These are phyloP conservation scores for Malthinus flaveolus DNA, from an alignment of 2,888 invertebrate genomes.

Conservation along the genomic window DNA sequence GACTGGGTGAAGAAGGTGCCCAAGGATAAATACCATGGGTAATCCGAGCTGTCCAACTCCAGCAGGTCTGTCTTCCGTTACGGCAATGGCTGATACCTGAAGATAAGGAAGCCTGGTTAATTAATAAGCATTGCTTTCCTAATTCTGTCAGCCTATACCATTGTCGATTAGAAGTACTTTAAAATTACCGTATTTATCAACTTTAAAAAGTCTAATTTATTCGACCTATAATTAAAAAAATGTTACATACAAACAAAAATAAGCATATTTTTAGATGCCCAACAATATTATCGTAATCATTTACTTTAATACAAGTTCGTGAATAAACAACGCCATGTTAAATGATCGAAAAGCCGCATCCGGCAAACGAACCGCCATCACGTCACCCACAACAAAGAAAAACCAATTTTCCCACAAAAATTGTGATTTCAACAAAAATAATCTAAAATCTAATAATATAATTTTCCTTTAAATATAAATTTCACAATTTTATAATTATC, in stretches of 20 bases:
- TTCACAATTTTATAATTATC: conserved; percentile 1
- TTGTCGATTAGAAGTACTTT: conserved; percentile 39
- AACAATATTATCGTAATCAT: no score
- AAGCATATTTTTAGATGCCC: no score
- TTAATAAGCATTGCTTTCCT: conserved; percentile 52
- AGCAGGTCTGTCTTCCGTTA: conserved; percentile 33
- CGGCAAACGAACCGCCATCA: not conserved
- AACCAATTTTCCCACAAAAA: conserved; percentile 1
- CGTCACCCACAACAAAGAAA: conserved; percentile 4
- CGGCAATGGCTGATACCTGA: conserved; percentile 56
- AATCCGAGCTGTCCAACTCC: conserved; percentile 41
- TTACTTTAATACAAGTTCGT: not conserved
- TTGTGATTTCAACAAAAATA: conserved; percentile 2
- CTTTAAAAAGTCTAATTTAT: conserved; percentile 1
- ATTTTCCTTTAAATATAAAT: not conserved
- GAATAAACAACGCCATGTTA: conserved; percentile 4
- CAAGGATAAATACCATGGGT: conserved; percentile 63
- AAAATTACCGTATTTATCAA: conserved; percentile 22
- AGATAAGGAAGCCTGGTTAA: conserved; percentile 61
- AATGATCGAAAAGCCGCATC: conserved; percentile 2
- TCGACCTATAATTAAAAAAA: conserved; percentile 5
- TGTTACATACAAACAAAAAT: not conserved
- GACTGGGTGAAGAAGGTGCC: conserved; percentile 54
- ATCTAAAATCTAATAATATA: no score
- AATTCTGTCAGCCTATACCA: conserved; percentile 55